Evolutionary conservation across 2,113 vertebrate genomes (phyloP).

Genomic region (Desmodus rotundus): DNA sequence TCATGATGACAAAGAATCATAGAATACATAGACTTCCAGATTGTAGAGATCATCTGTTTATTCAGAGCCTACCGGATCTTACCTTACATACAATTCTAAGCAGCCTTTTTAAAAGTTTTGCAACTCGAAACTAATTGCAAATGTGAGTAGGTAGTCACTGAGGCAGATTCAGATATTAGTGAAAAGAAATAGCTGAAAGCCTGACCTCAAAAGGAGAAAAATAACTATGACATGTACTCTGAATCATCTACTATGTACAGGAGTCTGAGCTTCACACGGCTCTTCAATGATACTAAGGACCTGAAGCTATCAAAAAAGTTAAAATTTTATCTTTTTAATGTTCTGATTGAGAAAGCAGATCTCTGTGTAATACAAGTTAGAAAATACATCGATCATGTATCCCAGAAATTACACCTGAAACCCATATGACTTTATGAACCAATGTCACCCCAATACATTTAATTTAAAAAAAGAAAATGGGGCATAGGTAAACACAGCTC

Average conservation of each 20-base stretch:
- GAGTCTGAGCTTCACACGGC: neutral
- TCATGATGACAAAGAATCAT: neutral
- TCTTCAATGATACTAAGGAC: neutral
- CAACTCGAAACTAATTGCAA: neutral
- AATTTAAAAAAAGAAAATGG: no score
- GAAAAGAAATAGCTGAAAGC: neutral
- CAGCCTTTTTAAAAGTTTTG: neutral
- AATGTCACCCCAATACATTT: no score
- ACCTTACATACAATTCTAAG: neutral
- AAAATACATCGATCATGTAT: neutral
- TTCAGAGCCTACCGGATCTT: neutral
- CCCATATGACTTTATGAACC: no score
- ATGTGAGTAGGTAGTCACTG: neutral
- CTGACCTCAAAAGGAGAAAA: neutral
- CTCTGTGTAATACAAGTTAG: neutral
- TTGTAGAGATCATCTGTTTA: neutral
- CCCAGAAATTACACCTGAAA: no score
- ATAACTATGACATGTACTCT: neutral
- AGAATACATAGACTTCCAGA: neutral
- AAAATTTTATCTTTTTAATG: neutral
- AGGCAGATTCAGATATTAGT: neutral
- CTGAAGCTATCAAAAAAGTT: neutral
- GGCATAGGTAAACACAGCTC: no score
- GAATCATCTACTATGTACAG: neutral
- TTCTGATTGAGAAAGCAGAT: slow-evolving; percentile 10